Conservation (phyloP, 2,888 invertebrate genomes). For the Machimus atricapillus region DNA sequence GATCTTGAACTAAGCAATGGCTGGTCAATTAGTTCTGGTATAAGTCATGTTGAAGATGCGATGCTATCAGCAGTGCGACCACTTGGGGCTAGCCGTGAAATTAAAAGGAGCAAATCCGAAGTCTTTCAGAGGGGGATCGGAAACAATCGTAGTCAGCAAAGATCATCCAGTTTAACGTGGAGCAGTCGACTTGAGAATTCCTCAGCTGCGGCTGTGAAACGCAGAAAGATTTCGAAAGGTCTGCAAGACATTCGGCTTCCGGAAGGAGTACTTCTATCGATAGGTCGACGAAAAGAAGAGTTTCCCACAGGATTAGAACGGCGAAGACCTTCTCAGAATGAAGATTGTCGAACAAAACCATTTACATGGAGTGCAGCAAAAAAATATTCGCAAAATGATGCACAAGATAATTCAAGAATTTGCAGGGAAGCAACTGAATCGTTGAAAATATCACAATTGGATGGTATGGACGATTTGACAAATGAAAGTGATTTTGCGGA, state of each 20-base stretch:
- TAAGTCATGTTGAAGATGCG: conserved; percentile 57
- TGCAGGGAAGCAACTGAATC: conserved; percentile 40
- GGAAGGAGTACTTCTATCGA: conserved; percentile 61
- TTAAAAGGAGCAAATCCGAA: conserved; percentile 73
- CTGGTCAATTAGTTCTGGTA: conserved; percentile 52
- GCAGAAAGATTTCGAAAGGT: conserved; percentile 69
- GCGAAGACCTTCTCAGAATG: conserved; percentile 43
- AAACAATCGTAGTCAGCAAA: conserved; percentile 67
- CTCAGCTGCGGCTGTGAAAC: conserved; percentile 66
- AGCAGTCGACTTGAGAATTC: conserved; percentile 74
- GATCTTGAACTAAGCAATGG: conserved; percentile 38
- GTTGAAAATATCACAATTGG: conserved; percentile 70
- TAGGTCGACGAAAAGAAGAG: conserved; percentile 55
- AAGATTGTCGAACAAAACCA: conserved; percentile 49
- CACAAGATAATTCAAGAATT: conserved; percentile 10
- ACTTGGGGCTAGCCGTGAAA: conserved; percentile 65
- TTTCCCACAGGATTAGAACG: conserved; percentile 48
- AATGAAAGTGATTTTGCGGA: conserved; percentile 58
- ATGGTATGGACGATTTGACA: conserved; percentile 74
- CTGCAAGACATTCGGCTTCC: conserved; percentile 61
- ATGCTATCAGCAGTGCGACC: conserved; percentile 56
- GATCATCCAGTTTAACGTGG: conserved; percentile 73
- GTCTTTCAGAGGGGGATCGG: conserved; percentile 61
- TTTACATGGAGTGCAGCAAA: conserved; percentile 61
- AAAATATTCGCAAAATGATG: conserved; percentile 51